Percentiles rank a stretch among this genome's conserved stretches.
These are phyloP conservation scores for Drosophila ercepeae DNA, from an alignment of 1,140 invertebrate genomes.

Conservation along the genomic window DNA sequence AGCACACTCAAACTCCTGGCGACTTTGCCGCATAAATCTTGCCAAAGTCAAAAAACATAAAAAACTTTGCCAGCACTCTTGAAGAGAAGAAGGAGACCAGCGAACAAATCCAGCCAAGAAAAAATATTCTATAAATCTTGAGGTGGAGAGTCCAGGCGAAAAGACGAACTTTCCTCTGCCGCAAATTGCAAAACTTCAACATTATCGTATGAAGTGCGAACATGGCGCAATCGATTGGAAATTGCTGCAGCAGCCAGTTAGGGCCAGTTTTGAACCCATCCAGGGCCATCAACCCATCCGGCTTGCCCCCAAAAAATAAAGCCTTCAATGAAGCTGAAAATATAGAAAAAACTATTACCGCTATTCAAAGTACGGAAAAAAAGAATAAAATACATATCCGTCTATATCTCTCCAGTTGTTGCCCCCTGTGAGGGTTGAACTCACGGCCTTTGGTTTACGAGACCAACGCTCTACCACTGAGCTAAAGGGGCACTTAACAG, in stretches of 20 bases:
- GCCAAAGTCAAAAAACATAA: slow-evolving; percentile 54
- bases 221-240: slow-evolving; percentile 79
- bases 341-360: neutral
- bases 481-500: slow-evolving; percentile 87
- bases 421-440: slow-evolving; percentile 90
- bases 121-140: slow-evolving; percentile 78
- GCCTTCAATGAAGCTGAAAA: neutral
- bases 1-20: slow-evolving; percentile 66
- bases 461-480: slow-evolving; percentile 96
- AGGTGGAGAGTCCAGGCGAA: slow-evolving; percentile 55
- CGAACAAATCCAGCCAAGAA: slow-evolving; percentile 10
- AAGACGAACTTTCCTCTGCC: slow-evolving; percentile 76
- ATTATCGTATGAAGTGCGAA: slow-evolving; percentile 80
- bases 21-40: slow-evolving; percentile 80
- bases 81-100: neutral
- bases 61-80: slow-evolving; percentile 30
- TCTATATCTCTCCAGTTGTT: slow-evolving; percentile 8
- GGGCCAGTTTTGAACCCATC: slow-evolving; percentile 21
- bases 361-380: neutral
- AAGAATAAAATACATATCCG: neutral
- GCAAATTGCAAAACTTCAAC: slow-evolving; percentile 80
- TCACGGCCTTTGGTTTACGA: slow-evolving; percentile 96
- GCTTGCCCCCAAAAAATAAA: slow-evolving; percentile 1
- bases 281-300: slow-evolving; percentile 16
- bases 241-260: slow-evolving; percentile 63